Base-by-base conservation (phyloP, 1,140 invertebrate species). In the Battus philenor region DNA sequence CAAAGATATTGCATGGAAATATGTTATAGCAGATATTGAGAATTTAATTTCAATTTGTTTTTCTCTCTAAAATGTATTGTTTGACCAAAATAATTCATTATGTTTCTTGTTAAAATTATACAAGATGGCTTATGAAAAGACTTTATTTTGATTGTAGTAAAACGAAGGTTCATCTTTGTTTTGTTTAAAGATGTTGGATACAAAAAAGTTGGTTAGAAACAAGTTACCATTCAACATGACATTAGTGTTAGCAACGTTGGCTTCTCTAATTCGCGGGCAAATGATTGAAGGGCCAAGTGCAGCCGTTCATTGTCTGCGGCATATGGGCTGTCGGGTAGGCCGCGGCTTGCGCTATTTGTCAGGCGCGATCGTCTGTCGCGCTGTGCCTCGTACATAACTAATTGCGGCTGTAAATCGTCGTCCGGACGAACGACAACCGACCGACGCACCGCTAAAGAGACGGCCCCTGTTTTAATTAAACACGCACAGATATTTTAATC, bases 391-490 rank as follows among this genome's bases (percentile, higher is more conserved):
- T 63, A 75, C 68, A 68, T 79, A 79, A 79, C 75, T 79, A 79
- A 79, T 79, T 79, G 75, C 63, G 32, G 68, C 57, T 70, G 68
- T 76, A 76, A 76, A 79, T 79, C 70, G 63, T 78, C 53, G 44
- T 50, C 39, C 44, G 34, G 24, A 27, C 44, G 45, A 4, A 20
- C 20, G 38, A 41, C 29, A 36, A 16, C 32, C 49, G 24, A 50
- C 17, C n/a, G 10, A 36, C 33, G 33, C 33, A 36, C 33, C 33
- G 33, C 33, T 36, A 36, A 36, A 39, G 11, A 39, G 36, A 39
- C 12, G 30, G 12, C 24, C 43, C 44, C 50, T 56, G 49, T 56
- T 45, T 57, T 57, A 45, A 20, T 50, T 41, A 49, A 39, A 36
- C 15, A 39, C 11, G 10, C 11, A 26, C 15, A 24, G 20, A 39